Evolutionary conservation across 2,797 vertebrate genomes (phyloP).

Genomic region (Coregonus sp.): DNA sequence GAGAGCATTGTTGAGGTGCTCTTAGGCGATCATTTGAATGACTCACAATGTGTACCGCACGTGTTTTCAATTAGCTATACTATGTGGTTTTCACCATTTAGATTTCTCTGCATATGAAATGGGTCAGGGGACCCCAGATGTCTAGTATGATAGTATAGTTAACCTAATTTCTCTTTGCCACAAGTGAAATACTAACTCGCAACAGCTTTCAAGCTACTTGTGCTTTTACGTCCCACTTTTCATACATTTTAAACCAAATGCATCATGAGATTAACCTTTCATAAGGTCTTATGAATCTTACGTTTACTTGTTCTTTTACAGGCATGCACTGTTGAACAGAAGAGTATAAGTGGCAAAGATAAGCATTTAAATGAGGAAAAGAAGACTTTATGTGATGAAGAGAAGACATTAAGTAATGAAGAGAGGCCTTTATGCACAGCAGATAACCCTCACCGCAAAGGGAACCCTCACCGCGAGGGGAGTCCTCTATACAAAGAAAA

Average conservation of each 20-base stretch:
- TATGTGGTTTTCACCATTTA: not conserved
- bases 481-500: not conserved
- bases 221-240: not conserved
- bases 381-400: not conserved
- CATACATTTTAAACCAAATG: slow-evolving; percentile 46
- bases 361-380: not conserved
- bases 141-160: not conserved
- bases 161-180: not conserved
- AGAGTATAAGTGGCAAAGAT: slow-evolving; percentile 60
- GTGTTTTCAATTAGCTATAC: slow-evolving; percentile 14
- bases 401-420: not conserved
- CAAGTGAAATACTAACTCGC: not conserved
- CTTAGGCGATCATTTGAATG: slow-evolving; percentile 35
- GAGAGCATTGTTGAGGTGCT: slow-evolving; percentile 67
- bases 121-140: not conserved
- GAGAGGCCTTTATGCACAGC: not conserved
- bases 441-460: not conserved
- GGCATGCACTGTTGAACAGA: slow-evolving; percentile 69
- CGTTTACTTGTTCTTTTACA: slow-evolving; percentile 77
- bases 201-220: not conserved
- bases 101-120: not conserved
- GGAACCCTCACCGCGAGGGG: not conserved
- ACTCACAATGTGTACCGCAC: slow-evolving; percentile 22
- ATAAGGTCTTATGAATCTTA: slow-evolving; percentile 66
- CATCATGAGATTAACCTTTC: slow-evolving; percentile 31